Percentiles rank a stretch among this genome's conserved stretches.
phyloP scores from a whole-genome alignment of 2,888 invertebrate genomes.

The Lepidochrysops patricia region DNA sequence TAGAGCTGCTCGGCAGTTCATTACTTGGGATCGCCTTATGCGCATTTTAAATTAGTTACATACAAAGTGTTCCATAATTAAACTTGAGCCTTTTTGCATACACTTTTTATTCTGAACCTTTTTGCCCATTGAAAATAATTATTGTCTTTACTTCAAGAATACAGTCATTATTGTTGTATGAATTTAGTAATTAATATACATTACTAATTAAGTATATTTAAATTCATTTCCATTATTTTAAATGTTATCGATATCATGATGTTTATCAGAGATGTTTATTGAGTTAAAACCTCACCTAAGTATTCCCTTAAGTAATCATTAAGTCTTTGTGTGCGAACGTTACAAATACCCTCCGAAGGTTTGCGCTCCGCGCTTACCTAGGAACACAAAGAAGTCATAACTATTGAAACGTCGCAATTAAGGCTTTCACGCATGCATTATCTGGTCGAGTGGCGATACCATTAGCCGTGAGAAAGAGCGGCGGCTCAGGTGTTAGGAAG shows the following conservation, averaged over 20 bases:
- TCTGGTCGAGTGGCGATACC: slow-evolving; percentile 13
- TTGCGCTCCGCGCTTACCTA: no score
- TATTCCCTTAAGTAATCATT: no score
- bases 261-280: no score
- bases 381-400: background rate
- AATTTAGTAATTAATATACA: no score
- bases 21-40: slow-evolving; percentile 20
- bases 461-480: slow-evolving; percentile 56
- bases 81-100: background rate
- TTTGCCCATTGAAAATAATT: background rate
- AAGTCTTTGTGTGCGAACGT: no score
- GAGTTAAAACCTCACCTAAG: no score
- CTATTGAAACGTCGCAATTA: background rate
- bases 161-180: no score
- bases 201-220: no score
- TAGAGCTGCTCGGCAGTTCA: background rate
- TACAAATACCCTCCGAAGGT: no score
- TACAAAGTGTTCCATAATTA: slow-evolving; percentile 24
- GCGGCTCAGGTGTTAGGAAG: slow-evolving; percentile 53
- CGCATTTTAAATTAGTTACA: slow-evolving; percentile 28
- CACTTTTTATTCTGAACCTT: background rate
- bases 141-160: no score
- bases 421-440: slow-evolving; percentile 1
- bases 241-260: no score
- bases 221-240: no score